Base-by-base conservation (phyloP, 2,797 vertebrate genomes). In the Atherinosoma microstoma region DNA sequence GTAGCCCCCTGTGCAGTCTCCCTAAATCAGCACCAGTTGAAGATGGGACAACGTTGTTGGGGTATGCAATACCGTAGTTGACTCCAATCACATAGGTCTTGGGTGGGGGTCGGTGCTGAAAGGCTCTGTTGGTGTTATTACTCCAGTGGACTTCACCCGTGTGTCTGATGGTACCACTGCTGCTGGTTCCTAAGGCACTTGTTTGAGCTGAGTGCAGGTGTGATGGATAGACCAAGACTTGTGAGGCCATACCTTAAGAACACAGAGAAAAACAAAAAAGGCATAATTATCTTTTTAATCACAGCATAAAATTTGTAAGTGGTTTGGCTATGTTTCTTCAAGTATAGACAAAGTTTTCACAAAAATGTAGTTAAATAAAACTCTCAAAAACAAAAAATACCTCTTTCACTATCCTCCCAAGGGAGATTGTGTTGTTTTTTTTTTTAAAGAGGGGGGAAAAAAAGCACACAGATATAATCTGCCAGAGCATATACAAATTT, bases 171-270 rank as follows among this genome's bases (percentile, higher is more conserved):
- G 87, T 87, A 80, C 83, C 84, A 94, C 94, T 96, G 95, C 92
- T 96, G 96, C 96, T 90, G 95, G 95, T 96, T 98, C 96, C 96
- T 98, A 99, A 99, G 98, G 98, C 98, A 99, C 98, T 99, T 97
- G 95, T 97, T 94, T 98, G 97, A 94, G 96, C 96, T 96, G 97
- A 96, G 98, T 97, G 97, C 96, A 96, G 94, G 92, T 98, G 96
- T 87, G 96, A 96, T 96, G 98, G 96, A 93, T 96, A 97, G 90
- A 97, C 94, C 96, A 97, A 96, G 92, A 99, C 96, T 95, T 99
- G 96, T 96, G 96, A 98, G 96, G 96, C 98, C 98, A 99, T 99
- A 96, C 98, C 98, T 99, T 51, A 75, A 62, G 76, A 34, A 47
- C 24, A 53, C 3, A 60, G 4, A 62, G 2, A 58, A 49, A 64